These are phyloP conservation scores for Pomatorhinus ruficollis DNA, from an alignment of 2,113 vertebrate genomes.

Conservation along the genomic window DNA sequence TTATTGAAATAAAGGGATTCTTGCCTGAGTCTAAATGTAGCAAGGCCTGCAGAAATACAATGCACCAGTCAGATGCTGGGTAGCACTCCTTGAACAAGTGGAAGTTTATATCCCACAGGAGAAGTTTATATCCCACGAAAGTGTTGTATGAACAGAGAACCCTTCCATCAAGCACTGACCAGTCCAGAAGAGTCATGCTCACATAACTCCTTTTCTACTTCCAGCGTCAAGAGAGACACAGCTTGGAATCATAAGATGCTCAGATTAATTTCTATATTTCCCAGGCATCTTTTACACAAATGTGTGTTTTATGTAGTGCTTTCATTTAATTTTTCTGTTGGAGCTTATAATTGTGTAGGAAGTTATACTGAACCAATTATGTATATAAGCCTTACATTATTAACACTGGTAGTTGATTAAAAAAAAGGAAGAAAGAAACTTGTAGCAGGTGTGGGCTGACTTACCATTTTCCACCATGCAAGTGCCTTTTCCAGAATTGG, in stretches of 20 bases:
- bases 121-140: background rate
- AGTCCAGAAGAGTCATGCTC: background rate
- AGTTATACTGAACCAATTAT: background rate
- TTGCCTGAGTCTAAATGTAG: background rate
- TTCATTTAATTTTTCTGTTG: background rate
- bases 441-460: background rate
- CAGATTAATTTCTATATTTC: background rate
- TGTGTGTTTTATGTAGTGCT: background rate
- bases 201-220: background rate
- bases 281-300: background rate
- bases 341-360: background rate
- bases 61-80: background rate
- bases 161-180: background rate
- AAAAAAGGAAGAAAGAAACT: background rate
- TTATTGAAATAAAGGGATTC: background rate
- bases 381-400: background rate
- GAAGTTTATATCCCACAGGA: background rate
- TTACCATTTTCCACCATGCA: background rate
- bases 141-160: background rate
- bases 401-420: background rate
- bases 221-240: background rate
- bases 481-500: background rate
- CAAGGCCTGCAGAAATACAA: background rate
- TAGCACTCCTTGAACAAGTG: background rate
- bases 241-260: background rate